phyloP scores from a whole-genome alignment of 2,888 invertebrate species.

The Drosophila subquinaria region DNA sequence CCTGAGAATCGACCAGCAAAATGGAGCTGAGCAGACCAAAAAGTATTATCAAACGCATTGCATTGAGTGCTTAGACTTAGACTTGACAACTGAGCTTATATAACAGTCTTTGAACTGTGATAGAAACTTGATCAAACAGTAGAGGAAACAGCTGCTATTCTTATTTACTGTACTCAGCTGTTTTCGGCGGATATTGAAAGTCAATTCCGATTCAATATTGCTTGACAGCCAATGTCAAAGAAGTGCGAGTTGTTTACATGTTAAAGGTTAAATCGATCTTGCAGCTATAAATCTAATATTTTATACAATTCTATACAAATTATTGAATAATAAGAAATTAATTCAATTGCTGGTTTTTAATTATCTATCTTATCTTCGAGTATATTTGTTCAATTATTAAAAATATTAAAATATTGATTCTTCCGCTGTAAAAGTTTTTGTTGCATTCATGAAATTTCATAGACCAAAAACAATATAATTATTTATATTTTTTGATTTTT shows the following conservation, averaged over 20 bases:
- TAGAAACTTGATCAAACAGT: neutral
- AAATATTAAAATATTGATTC: neutral
- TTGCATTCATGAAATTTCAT: neutral
- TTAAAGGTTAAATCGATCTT: neutral
- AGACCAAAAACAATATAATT: too few species aligned
- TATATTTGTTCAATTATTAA: too few species aligned
- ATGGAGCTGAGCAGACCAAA: conserved; percentile 8
- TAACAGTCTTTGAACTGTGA: neutral
- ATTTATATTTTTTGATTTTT: too few species aligned
- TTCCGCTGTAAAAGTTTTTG: conserved; percentile 2
- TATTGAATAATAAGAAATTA: too few species aligned
- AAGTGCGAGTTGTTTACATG: neutral
- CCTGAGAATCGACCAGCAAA: conserved; percentile 8
- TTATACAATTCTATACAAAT: too few species aligned
- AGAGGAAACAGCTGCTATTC: conserved; percentile 4
- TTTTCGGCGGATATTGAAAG: neutral
- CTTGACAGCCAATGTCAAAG: neutral
- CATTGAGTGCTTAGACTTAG: neutral
- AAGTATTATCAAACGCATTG: conserved; percentile 21
- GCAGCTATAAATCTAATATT: too few species aligned
- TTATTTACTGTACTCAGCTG: conserved; percentile 29
- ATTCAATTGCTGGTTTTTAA: too few species aligned
- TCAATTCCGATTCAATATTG: neutral
- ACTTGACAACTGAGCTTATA: conserved; percentile 18
- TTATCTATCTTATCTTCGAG: too few species aligned